These are phyloP conservation scores for Caenorhabditis latens DNA, from an alignment of 1,140 invertebrate species.

Conservation along the genomic window DNA sequence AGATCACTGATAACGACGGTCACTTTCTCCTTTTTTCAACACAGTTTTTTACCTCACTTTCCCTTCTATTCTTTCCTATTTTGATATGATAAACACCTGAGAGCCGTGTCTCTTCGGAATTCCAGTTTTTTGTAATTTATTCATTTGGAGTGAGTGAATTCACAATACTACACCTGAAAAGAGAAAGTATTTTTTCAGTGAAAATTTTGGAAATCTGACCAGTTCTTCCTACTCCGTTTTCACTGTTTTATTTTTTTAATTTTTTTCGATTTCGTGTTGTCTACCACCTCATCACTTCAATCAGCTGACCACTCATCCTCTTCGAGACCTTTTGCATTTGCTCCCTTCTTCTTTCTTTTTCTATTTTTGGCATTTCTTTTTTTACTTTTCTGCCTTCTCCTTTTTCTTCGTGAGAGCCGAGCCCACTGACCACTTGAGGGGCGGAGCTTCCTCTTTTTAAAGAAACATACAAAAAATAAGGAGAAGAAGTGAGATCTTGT, in stretches of 20 bases:
- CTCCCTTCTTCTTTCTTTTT: not conserved
- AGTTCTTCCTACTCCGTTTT: slow-evolving; percentile 2
- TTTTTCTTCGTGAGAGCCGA: not conserved
- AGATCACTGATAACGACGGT: slow-evolving; percentile 55
- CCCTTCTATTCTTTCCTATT: slow-evolving; percentile 9
- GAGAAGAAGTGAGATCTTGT: slow-evolving; percentile 28
- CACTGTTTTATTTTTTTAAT: not conserved
- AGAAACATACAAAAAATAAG: slow-evolving; percentile 44
- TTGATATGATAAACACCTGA: slow-evolving; percentile 30
- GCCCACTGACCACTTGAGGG: not conserved
- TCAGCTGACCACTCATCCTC: slow-evolving; percentile 50
- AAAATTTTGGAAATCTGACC: slow-evolving; percentile 9
- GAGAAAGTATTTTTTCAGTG: not conserved
- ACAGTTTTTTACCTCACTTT: slow-evolving; percentile 44
- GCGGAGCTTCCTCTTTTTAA: slow-evolving; percentile 38
- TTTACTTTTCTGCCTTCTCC: not conserved
- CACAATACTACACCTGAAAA: slow-evolving; percentile 36
- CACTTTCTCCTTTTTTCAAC: slow-evolving; percentile 37
- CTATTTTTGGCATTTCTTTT: slow-evolving; percentile 7
- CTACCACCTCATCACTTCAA: slow-evolving; percentile 8
- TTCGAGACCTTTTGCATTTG: slow-evolving; percentile 34
- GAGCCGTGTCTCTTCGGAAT: not conserved
- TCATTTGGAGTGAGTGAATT: not conserved
- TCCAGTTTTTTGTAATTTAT: slow-evolving; percentile 41
- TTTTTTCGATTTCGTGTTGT: slow-evolving; percentile 16